These are phyloP conservation scores for Odontomachus brunneus DNA, from an alignment of 1,140 invertebrate species.

Conservation along the genomic window DNA sequence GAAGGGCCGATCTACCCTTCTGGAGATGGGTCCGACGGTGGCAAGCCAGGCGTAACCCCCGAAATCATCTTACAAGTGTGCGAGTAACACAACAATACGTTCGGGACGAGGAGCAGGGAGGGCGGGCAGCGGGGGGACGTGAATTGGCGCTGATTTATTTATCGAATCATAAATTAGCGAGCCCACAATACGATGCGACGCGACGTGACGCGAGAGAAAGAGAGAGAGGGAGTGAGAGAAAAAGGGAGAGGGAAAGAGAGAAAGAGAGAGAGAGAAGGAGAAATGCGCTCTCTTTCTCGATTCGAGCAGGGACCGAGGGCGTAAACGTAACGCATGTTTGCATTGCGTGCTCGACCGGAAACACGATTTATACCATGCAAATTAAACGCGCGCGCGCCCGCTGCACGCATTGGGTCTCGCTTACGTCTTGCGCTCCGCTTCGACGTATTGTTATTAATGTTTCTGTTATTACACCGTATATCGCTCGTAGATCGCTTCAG, in stretches of 20 bases:
- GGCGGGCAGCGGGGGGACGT: conserved; percentile 37
- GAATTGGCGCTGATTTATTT: conserved; percentile 81
- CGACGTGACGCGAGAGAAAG: conserved; percentile 23
- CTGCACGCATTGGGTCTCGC: conserved; percentile 46
- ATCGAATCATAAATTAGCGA: conserved; percentile 83
- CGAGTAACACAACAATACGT: conserved; percentile 42
- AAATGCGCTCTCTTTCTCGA: conserved; percentile 30
- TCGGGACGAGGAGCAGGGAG: background rate
- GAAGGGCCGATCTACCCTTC: conserved; percentile 48
- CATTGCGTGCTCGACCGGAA: conserved; percentile 83
- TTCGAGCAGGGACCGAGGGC: conserved; percentile 70
- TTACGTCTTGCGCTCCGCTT: background rate
- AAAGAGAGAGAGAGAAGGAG: conserved; percentile 15
- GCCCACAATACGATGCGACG: conserved; percentile 79
- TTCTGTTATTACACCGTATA: conserved; percentile 61
- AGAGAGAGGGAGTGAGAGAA: conserved; percentile 64
- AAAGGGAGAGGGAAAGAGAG: background rate
- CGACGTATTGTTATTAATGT: conserved; percentile 57
- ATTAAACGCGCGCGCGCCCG: conserved; percentile 79
- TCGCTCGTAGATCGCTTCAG: conserved; percentile 44
- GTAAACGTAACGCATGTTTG: conserved; percentile 82
- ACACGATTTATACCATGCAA: conserved; percentile 85
- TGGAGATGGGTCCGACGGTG: conserved; percentile 31
- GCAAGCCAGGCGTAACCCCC: conserved; percentile 75
- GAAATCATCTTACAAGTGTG: conserved; percentile 81